Base-by-base conservation (phyloP, 2,797 vertebrate genomes). In the Toxotes lorentzi region DNA sequence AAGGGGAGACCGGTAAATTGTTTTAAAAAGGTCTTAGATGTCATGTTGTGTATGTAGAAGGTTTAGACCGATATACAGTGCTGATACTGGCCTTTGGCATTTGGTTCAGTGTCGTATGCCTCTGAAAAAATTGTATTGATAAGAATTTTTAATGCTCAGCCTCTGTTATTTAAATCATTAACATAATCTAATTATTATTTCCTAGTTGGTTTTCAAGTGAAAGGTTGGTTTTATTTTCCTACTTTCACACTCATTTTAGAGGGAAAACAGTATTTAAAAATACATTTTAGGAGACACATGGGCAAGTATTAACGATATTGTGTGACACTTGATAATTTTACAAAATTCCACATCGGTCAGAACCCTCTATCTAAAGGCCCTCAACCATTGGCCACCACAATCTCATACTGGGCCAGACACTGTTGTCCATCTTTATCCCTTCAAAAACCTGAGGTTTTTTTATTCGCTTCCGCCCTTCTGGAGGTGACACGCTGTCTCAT, bases 401-500 rank as follows among this genome's bases (percentile, higher is more conserved):
- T 43, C 54, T 75, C 23, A 67, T 59, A 81, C 66, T 69, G 63
- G 76, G 79, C 78, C 83, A 79, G 84, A 91, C 88, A 83, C 63
- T 57, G 73, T 83, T 91, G 91, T 94, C 91, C 92, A 79, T 89
- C 84, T 92, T 81, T 79, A 87, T 87, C 59, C 62, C 76, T 71
- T 81, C 81, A 85, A 79, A 79, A 89, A 87, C 71, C 58, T 10
- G 5, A 65, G 43, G 47, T 45, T 51, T 62, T 50, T 32, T 50
- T 51, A 63, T 65, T 24, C 9, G 62, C 80, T 88, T 79, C 79
- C 53, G 64, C 89, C 86, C 82, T 86, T 83, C 84, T 87, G 79
- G 87, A 92, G 89, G 92, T 93, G 93, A 95, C 93, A 93, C 73
- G 61, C 87, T 90, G 91, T 92, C 91, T 91, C 76, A 89, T 90